These are phyloP conservation scores for Cabera pusaria DNA, from an alignment of 2,888 invertebrate species.

Conservation along the genomic window DNA sequence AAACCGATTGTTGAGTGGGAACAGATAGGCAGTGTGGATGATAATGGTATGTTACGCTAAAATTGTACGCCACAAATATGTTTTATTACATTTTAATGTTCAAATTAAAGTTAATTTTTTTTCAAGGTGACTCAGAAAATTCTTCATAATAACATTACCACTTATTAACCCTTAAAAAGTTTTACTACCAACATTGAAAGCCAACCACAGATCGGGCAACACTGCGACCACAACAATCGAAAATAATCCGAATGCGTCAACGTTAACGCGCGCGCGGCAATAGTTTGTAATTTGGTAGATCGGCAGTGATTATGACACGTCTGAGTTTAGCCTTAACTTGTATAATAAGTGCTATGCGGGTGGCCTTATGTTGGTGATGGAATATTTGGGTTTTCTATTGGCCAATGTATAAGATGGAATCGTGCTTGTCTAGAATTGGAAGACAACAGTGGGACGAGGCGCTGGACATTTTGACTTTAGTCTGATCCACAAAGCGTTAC, in stretches of 20 bases:
- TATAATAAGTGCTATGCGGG: slow-evolving; percentile 73
- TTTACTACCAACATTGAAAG: slow-evolving; percentile 5
- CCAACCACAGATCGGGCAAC: slow-evolving; percentile 9
- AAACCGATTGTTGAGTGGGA: too few relatives aligned
- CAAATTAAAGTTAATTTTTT: too few relatives aligned
- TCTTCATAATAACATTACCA: slow-evolving; percentile 2
- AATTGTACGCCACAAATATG: too few relatives aligned
- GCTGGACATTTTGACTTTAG: too few relatives aligned
- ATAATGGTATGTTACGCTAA: too few relatives aligned
- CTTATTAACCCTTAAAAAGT: slow-evolving; percentile 13
- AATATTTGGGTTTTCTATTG: too few relatives aligned
- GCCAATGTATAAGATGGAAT: too few relatives aligned
- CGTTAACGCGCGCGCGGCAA: slow-evolving; percentile 42
- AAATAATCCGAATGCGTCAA: slow-evolving; percentile 32
- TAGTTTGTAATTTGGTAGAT: slow-evolving; percentile 53
- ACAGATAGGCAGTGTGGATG: too few relatives aligned
- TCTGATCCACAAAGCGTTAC: too few relatives aligned
- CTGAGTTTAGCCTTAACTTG: slow-evolving; percentile 76
- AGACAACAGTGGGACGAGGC: too few relatives aligned
- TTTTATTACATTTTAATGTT: too few relatives aligned
- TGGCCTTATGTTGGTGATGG: slow-evolving; percentile 46
- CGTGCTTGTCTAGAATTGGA: slow-evolving; percentile 32
- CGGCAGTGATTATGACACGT: slow-evolving; percentile 78
- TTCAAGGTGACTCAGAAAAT: slow-evolving; percentile 13
- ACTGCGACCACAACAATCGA: slow-evolving; percentile 4